Evolutionary conservation across 2,113 vertebrate species (phyloP).

Genomic region (Pseudonaja textilis): DNA sequence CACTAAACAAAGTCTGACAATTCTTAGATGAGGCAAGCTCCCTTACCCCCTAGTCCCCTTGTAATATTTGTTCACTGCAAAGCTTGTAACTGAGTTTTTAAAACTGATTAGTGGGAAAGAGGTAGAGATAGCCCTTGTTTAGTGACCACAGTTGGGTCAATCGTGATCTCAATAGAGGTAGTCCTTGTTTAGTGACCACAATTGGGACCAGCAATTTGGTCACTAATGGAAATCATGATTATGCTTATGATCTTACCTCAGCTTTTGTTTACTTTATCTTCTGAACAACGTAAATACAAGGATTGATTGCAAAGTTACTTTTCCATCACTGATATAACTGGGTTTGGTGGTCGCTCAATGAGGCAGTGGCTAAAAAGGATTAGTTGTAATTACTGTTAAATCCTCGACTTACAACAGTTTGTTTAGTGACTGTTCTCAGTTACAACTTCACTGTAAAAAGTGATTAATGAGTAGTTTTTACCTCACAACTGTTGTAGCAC

Average conservation of each 20-base stretch:
- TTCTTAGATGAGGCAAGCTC: neutral
- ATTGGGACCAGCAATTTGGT: neutral
- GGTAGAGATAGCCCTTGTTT: neutral
- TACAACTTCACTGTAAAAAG: too few species aligned
- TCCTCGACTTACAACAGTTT: too few species aligned
- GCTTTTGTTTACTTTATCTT: neutral
- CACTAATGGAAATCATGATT: neutral
- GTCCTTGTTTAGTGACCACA: neutral
- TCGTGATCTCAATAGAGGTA: neutral
- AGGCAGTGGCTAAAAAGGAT: neutral
- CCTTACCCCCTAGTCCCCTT: neutral
- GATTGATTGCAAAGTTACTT: neutral
- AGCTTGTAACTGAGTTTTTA: neutral
- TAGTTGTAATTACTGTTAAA: neutral
- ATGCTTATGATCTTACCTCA: neutral
- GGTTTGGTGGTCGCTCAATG: neutral
- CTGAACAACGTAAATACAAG: neutral
- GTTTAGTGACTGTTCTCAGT: too few species aligned
- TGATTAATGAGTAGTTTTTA: too few species aligned
- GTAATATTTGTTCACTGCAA: neutral
- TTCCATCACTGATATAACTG: neutral
- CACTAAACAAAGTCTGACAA: neutral
- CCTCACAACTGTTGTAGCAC: too few species aligned
- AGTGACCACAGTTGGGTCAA: neutral
- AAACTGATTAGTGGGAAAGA: neutral